Conservation (phyloP, 2,888 invertebrate species). For the Meiosimyza decipiens region DNA sequence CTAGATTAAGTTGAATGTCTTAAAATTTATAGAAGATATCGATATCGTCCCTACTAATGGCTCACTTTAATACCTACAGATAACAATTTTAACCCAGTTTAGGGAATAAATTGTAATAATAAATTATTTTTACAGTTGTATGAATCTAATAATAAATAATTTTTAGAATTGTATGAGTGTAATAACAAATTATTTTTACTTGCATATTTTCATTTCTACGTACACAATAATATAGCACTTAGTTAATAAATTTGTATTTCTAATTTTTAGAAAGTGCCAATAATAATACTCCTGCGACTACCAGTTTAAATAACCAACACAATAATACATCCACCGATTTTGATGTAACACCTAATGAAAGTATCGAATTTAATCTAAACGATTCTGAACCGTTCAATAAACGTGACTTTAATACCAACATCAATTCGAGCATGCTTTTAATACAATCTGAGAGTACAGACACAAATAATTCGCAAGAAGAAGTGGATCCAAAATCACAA, state of each 20-base stretch:
- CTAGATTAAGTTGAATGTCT: too few relatives aligned
- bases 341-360: constrained; percentile 51
- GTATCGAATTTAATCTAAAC: constrained; percentile 37
- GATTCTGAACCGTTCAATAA: constrained; percentile 27
- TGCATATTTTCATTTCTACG: too few relatives aligned
- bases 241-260: not conserved
- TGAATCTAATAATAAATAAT: too few relatives aligned
- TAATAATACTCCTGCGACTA: constrained; percentile 47
- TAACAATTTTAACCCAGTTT: too few relatives aligned
- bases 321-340: constrained; percentile 51
- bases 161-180: too few relatives aligned
- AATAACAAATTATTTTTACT: too few relatives aligned
- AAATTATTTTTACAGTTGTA: too few relatives aligned
- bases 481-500: constrained; percentile 65
- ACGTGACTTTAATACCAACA: constrained; percentile 43
- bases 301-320: constrained; percentile 41
- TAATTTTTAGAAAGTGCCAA: constrained; percentile 57
- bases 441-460: constrained; percentile 64
- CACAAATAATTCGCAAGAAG: constrained; percentile 63
- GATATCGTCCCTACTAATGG: too few relatives aligned
- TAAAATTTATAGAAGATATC: too few relatives aligned
- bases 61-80: too few relatives aligned
- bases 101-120: too few relatives aligned
- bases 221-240: too few relatives aligned
- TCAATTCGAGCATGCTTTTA: constrained; percentile 55